Evolutionary conservation across 2,888 invertebrate species (phyloP).

Genomic region (Tribolium freemani): DNA sequence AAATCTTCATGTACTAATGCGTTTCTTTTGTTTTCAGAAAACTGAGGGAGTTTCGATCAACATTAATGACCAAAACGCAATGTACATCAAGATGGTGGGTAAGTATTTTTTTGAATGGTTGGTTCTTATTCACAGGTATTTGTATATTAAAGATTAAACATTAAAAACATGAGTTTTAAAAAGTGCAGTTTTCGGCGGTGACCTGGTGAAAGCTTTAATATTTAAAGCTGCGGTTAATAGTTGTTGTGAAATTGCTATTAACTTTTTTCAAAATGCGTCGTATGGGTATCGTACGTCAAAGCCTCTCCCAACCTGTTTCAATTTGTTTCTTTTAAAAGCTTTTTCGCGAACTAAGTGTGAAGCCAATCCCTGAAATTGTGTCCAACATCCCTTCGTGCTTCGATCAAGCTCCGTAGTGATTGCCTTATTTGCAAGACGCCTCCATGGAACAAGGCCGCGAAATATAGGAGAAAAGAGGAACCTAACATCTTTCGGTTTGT

Average conservation of each 20-base stretch:
- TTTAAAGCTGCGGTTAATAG: neutral
- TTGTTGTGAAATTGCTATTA: neutral
- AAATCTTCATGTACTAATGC: neutral
- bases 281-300: neutral
- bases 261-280: neutral
- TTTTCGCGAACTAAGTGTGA: slow-evolving; percentile 3
- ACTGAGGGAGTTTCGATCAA: slow-evolving; percentile 66
- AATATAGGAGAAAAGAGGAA: slow-evolving; percentile 41
- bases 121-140: too few species aligned
- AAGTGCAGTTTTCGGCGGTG: neutral
- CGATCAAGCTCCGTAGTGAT: slow-evolving; percentile 15
- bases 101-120: slow-evolving; percentile 54
- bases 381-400: neutral
- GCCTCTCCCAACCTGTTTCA: neutral
- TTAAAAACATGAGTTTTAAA: neutral
- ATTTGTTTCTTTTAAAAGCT: slow-evolving; percentile 4
- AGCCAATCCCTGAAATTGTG: slow-evolving; percentile 9
- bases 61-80: slow-evolving; percentile 66
- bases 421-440: slow-evolving; percentile 20
- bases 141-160: neutral
- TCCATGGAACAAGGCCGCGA: slow-evolving; percentile 6
- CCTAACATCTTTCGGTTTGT: slow-evolving; percentile 28
- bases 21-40: slow-evolving; percentile 60
- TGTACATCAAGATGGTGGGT: slow-evolving; percentile 68
- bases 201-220: neutral